Percentiles rank a stretch among this genome's conserved stretches.
Evolutionary conservation across 2,888 invertebrate genomes (phyloP).

Genomic region (Lasioglossum malachurum): DNA sequence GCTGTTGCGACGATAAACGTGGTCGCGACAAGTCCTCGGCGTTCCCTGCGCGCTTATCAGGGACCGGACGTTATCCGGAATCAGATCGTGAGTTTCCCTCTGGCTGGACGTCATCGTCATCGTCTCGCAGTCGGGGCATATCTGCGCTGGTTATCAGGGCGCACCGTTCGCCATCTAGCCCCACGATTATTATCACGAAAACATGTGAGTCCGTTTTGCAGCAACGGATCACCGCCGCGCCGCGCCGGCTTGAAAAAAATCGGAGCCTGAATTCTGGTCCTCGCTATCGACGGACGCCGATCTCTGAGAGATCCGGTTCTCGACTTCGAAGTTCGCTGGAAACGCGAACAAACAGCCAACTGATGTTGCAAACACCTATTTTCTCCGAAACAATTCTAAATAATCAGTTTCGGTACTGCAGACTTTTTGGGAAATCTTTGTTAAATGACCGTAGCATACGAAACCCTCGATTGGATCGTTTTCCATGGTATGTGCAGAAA

Average conservation of each 20-base stretch:
- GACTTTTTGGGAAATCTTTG: not conserved
- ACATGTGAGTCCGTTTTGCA: constrained; percentile 23
- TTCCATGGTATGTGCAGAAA: not conserved
- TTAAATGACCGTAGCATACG: not conserved
- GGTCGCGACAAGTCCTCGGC: constrained; percentile 13
- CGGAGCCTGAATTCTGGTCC: constrained; percentile 8
- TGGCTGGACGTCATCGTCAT: constrained; percentile 27
- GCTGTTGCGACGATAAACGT: constrained; percentile 1
- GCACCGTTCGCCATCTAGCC: constrained; percentile 31
- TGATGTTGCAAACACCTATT: constrained; percentile 4
- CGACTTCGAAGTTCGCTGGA: constrained; percentile 1
- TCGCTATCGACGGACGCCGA: constrained; percentile 2
- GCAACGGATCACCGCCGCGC: not conserved
- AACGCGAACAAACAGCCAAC: constrained; percentile 9
- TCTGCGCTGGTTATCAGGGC: constrained; percentile 49
- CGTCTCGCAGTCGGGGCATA: constrained; percentile 37
- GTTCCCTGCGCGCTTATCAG: constrained; percentile 33
- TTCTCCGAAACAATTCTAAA: not conserved
- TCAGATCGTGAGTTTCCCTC: constrained; percentile 30
- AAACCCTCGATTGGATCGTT: not conserved
- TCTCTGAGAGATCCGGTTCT: constrained; percentile 24
- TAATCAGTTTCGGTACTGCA: not conserved
- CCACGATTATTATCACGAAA: constrained; percentile 56
- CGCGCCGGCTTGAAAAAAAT: not conserved
- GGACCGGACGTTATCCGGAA: constrained; percentile 34